A percentile compares a stretch with the other conserved stretches of the same genome.
These are phyloP conservation scores for Heterochromis multidens DNA, from an alignment of 2,113 vertebrate species.

Conservation along the genomic window DNA sequence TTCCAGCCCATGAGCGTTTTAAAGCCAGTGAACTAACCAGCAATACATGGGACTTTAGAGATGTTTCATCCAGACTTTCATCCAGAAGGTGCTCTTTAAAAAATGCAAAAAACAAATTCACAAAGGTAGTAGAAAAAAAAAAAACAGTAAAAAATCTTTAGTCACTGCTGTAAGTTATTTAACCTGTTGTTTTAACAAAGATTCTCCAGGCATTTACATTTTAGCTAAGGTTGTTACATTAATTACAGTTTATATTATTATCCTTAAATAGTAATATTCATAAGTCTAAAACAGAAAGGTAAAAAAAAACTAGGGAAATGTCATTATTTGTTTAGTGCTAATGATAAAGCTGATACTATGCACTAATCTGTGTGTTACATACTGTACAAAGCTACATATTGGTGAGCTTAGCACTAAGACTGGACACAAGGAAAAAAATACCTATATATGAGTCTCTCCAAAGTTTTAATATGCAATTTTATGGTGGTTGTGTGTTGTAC, in stretches of 20 bases:
- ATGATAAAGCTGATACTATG: background rate
- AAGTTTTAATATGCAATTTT: background rate
- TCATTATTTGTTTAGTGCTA: background rate
- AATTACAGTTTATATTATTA: no score
- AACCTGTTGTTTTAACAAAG: no score
- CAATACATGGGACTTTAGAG: background rate
- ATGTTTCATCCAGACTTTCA: background rate
- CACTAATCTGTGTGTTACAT: background rate
- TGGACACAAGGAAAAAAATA: background rate
- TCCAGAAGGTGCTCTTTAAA: background rate
- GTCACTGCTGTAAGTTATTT: background rate
- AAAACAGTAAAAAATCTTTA: background rate
- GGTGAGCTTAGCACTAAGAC: no score
- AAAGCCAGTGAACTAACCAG: background rate
- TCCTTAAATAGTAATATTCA: background rate
- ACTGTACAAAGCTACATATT: no score
- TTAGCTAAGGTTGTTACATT: no score
- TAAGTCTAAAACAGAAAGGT: background rate
- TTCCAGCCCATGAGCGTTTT: background rate
- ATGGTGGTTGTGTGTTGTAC: background rate
- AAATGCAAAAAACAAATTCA: background rate
- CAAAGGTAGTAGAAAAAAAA: background rate
- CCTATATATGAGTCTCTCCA: background rate
- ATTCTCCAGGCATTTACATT: no score
- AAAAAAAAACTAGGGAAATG: background rate